Base-by-base conservation (phyloP, 2,888 invertebrate species). In the Mimachlamys varia region DNA sequence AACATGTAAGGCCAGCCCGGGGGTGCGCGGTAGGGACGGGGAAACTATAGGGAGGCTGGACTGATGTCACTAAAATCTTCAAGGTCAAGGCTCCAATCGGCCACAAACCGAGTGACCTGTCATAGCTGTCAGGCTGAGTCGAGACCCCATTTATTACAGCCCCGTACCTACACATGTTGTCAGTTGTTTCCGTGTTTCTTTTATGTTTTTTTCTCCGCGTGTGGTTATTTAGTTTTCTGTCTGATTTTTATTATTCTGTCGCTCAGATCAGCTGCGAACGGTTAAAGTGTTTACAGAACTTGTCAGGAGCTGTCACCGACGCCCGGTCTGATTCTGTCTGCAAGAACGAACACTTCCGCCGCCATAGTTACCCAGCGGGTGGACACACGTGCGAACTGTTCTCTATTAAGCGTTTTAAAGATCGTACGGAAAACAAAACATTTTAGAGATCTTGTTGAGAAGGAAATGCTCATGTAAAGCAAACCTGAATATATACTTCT, bases 231-330 rank as follows among this genome's bases (percentile, higher is more conserved):
- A 33, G 76, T 76, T 76, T 76, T 76, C 76, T 76, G 76, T 76
- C 76, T 76, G 76, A 76, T 76, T 76, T 76, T 76, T 76, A 76
- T 76, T 76, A 76, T 76, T 76, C 76, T 76, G 76, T 76, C 76
- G 33, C 33, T 76, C 76, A 76, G 76, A 76, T 76, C 76, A 76
- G 76, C 76, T 76, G 76, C 33, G 76, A 76, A 76, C 76, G 76
- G 76, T 76, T 76, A 76, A 76, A 76, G 33, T 76, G 76, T 76
- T 76, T 76, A 76, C 76, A 76, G 76, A 76, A 76, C 33, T 27
- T 33, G 76, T 76, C 76, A 76, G 76, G 4, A 76, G 33, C 76
- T 76, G 76, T 76, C 76, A 76, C 76, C 76, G 76, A 3, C 27
- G 76, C 27, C 62, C 22, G 76, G 76, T 76, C 27, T 5, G 33